Evolutionary conservation across 2,797 vertebrate genomes (phyloP).

Genomic region (Varecia variegata): DNA sequence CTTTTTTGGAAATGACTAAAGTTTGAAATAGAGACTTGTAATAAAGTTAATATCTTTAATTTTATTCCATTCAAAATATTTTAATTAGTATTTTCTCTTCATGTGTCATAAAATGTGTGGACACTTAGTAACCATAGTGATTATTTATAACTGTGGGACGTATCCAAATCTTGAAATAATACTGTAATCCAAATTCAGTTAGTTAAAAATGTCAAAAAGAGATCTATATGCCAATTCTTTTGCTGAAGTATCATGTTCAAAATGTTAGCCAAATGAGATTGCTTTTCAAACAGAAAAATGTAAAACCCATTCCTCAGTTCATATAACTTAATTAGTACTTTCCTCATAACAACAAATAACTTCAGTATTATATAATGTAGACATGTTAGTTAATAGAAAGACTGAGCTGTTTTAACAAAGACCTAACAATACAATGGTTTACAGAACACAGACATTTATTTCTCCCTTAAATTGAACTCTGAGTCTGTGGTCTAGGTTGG

Average conservation of each 20-base stretch:
- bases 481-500: neutral
- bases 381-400: neutral
- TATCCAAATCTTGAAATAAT: constrained; percentile 20
- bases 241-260: constrained; percentile 37
- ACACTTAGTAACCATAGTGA: constrained; percentile 6
- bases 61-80: constrained; percentile 5
- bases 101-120: neutral
- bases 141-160: constrained; percentile 10
- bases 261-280: constrained; percentile 4
- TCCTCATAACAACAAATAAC: neutral
- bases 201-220: constrained; percentile 25
- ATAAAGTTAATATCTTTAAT: constrained; percentile 8
- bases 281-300: constrained; percentile 15
- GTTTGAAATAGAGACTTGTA: neutral
- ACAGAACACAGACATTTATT: neutral
- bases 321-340: neutral
- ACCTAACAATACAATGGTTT: neutral
- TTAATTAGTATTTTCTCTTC: neutral
- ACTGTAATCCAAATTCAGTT: constrained; percentile 31
- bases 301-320: neutral
- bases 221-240: neutral
- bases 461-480: neutral
- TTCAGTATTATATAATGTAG: neutral
- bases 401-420: neutral
- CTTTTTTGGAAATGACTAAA: constrained; percentile 20